Percentiles rank a stretch among this genome's conserved stretches.
These are phyloP conservation scores for Agriopis aurantiaria DNA, from an alignment of 2,888 invertebrate species.

Conservation along the genomic window DNA sequence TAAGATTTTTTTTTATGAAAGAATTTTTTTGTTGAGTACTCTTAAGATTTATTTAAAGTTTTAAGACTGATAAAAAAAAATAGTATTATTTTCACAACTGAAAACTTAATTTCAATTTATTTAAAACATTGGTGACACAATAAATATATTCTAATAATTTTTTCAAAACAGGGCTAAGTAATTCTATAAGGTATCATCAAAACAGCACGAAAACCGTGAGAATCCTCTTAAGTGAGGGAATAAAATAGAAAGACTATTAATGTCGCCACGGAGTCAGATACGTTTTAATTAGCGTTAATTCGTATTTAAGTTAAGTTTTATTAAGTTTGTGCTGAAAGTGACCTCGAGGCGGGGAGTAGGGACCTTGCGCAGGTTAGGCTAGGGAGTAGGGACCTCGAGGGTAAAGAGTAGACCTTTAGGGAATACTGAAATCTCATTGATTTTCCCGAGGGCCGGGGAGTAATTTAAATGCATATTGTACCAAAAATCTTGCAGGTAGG, in stretches of 20 bases:
- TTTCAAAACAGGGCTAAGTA: too few species aligned
- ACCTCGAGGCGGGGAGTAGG: conserved; percentile 7
- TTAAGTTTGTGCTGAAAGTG: conserved; percentile 13
- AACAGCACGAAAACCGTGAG: not conserved
- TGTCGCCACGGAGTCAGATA: conserved; percentile 35
- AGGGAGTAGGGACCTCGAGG: conserved; percentile 6
- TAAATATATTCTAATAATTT: too few species aligned
- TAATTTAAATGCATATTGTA: conserved; percentile 42
- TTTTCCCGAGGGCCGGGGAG: conserved; percentile 29
- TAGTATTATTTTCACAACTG: too few species aligned
- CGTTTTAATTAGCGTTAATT: conserved; percentile 41
- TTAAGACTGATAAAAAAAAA: too few species aligned
- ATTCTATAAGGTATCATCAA: too few species aligned
- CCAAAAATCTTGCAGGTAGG: conserved; percentile 18
- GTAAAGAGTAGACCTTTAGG: not conserved
- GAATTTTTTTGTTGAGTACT: too few species aligned
- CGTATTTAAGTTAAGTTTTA: conserved; percentile 21
- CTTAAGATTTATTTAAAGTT: too few species aligned
- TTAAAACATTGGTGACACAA: too few species aligned
- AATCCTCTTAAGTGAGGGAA: conserved; percentile 21
- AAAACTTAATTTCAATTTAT: too few species aligned
- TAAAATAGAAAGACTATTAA: conserved; percentile 38
- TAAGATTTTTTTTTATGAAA: too few species aligned
- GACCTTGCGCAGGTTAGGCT: conserved; percentile 26
- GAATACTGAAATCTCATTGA: conserved; percentile 19